These are phyloP conservation scores for Hystrix cristata DNA, from an alignment of 2,113 vertebrate genomes.

Conservation along the genomic window DNA sequence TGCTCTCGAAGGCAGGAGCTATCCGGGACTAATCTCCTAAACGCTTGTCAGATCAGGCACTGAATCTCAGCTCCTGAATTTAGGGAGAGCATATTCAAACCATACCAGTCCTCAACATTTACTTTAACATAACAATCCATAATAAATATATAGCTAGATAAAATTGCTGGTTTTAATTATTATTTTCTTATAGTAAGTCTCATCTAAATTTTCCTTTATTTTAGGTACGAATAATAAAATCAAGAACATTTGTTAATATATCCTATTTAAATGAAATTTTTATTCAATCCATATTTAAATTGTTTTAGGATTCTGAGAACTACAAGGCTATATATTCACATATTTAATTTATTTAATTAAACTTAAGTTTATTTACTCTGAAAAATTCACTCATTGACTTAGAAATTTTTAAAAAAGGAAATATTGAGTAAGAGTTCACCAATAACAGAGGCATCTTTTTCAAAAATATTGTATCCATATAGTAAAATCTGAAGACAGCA, in stretches of 20 bases:
- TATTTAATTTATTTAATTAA: neutral
- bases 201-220: neutral
- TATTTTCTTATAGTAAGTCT: neutral
- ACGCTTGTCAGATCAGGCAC: neutral
- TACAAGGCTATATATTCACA: neutral
- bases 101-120: neutral
- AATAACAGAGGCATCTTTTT: neutral
- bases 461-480: neutral
- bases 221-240: neutral
- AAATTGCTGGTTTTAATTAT: neutral
- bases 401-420: neutral
- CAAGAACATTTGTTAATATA: neutral
- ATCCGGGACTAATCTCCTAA: neutral
- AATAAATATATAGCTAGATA: neutral
- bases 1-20: accelerated
- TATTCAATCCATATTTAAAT: neutral
- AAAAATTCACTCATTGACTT: neutral
- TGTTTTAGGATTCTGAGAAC: neutral
- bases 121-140: neutral
- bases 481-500: neutral
- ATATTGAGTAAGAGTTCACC: neutral
- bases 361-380: neutral
- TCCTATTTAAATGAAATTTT: neutral
- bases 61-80: neutral
- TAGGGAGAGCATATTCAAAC: neutral